These are phyloP conservation scores for Microctenopoma stevenorrisi DNA, from an alignment of 2,797 vertebrate species.

Conservation along the genomic window DNA sequence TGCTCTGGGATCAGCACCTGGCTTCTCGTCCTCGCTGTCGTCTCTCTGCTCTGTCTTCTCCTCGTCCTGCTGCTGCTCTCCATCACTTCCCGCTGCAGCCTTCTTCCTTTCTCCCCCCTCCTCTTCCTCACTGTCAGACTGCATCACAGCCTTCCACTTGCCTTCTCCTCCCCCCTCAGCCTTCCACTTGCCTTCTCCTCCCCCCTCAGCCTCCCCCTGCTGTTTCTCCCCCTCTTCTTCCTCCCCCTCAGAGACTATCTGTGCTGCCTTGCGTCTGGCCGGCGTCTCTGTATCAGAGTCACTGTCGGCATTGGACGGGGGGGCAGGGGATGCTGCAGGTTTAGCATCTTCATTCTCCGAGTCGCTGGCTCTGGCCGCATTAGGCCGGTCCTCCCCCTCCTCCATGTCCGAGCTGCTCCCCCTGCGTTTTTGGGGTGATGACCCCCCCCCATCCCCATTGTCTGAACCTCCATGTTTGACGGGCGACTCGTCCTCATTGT, in stretches of 20 bases:
- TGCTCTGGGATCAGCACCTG: constrained; percentile 67
- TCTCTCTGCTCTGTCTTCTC: constrained; percentile 72
- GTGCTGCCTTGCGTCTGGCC: constrained; percentile 69
- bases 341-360: constrained; percentile 82
- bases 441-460: constrained; percentile 72
- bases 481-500: constrained; percentile 59
- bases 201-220: constrained; percentile 16
- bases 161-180: not conserved
- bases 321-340: constrained; percentile 61
- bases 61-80: constrained; percentile 71
- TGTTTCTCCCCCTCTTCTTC: constrained; percentile 68
- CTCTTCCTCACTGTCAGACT: constrained; percentile 84
- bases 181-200: constrained; percentile 55
- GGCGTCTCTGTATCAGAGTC: constrained; percentile 81
- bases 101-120: constrained; percentile 70
- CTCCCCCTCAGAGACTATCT: constrained; percentile 85
- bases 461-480: constrained; percentile 83
- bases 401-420: constrained; percentile 55
- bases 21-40: constrained; percentile 87
- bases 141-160: constrained; percentile 84
- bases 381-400: constrained; percentile 40
- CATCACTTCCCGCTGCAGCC: constrained; percentile 81
- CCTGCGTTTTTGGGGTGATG: constrained; percentile 16
- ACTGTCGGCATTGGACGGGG: constrained; percentile 80
- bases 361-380: constrained; percentile 71